Evolutionary conservation across 2,888 invertebrate genomes (phyloP), one percentile per base, ranked within the genome.

Genomic region (Scaptomyza tumidula): DNA sequence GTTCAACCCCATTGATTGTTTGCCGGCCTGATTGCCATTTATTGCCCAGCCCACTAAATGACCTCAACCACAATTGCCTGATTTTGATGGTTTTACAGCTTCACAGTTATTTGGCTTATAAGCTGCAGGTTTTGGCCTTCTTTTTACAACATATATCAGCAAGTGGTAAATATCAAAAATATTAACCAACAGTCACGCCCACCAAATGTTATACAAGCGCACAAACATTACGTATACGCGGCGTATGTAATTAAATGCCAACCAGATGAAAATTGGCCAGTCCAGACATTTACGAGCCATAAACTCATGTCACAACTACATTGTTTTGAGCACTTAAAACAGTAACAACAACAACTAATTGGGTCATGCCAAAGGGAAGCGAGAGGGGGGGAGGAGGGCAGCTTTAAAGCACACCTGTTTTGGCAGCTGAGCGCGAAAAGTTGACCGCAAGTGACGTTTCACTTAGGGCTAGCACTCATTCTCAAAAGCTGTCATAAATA

Each of bases 81-180:
- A 64, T 67, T 87, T 87, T 57, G 78, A 75, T 65, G 75, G 75
- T 69, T 83, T 83, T 68, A 87, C 86, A 87, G 71, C 89, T 78
- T 89, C 78, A 89, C 88, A 87, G 89, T 62, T 76, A 78, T 87
- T 87, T 80, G 53, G 11, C 78, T 82, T 88, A 82, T 82, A 81
- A 82, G 89, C 9, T 48, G 49, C 63, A 24, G 44, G 33, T 6
- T 16, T 16, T 9, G 13, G 27, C 14, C 16, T 16, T 16, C 41
- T 41, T 41, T 35, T 45, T 11, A 1, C 52, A 31, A n/a, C 52
- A 45, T 46, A 61, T 78, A 46, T 39, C n/a, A 14, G 13, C 27
- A n/a, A n/a, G 27, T 24, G 39, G 35, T 31, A 60, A 59, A 29
- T 52, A 39, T 67, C 16, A 39, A 41, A 60, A 59, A 16, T 48